Evolutionary conservation across 2,797 vertebrate species (phyloP), one percentile per base, ranked within the genome.

Genomic region (Carduelis carduelis): DNA sequence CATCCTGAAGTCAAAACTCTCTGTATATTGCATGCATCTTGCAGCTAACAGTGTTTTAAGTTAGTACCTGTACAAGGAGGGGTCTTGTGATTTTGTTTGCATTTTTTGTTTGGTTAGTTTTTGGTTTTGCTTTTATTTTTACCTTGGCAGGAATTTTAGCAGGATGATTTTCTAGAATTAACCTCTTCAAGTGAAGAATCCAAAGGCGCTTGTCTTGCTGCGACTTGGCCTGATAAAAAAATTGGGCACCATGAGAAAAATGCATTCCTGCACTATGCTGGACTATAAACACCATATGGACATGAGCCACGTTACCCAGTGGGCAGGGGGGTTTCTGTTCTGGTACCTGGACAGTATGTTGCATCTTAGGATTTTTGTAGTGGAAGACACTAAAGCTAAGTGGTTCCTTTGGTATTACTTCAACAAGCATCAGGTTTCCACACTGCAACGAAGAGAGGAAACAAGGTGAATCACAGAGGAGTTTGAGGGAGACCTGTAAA

Each of bases 131-230:
- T 19, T 34, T 43, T 77, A 18, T 10, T 85, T 81, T 98, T 93
- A 99, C 99, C 99, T 99, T 99, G 61, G 99, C 99, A 37, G 99
- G 99, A 96, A 99, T 99, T 98, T 99, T 99, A 69, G 99, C 99
- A 1, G 99, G 99, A 61, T 99, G 99, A 95, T 99, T 99, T 98
- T 99, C 99, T 89, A 99, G 98, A 97, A 99, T 99, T 90, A 99
- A 98, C 65, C 99, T 99, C 96, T 99, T 99, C 95, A 99, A 98
- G 96, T 99, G 99, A 91, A 99, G 98, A 97, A 99, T 99, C 99
- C 99, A 99, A 89, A 99, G 99, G 91, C 99, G 98, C 83, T 99
- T 99, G 94, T 99, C 99, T 97, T 99, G 99, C 93, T 99, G 99
- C 0, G 99, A 99, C 91, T 99, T 99, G 27, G 99, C 99, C 99